A percentile compares a stretch with the other conserved stretches of the same genome.
Evolutionary conservation across 2,888 invertebrate species (phyloP).

Genomic region (Heliconius hortense): DNA sequence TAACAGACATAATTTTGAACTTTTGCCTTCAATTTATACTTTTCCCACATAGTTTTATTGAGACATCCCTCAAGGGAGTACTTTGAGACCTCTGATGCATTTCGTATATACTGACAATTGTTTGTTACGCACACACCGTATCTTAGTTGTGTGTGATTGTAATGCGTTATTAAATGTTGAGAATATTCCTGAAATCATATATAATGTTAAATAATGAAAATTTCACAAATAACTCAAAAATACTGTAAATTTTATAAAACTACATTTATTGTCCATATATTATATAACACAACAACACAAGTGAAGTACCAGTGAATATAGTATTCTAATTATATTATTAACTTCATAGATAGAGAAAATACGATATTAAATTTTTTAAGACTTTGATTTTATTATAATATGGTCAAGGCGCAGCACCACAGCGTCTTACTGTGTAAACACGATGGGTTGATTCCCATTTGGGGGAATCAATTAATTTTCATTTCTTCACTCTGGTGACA

Average conservation of each 20-base stretch:
- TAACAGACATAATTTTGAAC: constrained; percentile 41
- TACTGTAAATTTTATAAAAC: background rate
- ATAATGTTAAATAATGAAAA: background rate
- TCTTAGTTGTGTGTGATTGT: constrained; percentile 65
- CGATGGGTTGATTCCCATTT: no score
- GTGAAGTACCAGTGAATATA: no score
- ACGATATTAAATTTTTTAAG: no score
- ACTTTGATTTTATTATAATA: no score
- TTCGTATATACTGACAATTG: constrained; percentile 51
- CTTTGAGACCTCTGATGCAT: constrained; percentile 47
- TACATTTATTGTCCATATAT: background rate
- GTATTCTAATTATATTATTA: no score
- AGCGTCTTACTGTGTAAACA: no score
- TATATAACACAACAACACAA: no score
- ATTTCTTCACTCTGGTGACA: no score
- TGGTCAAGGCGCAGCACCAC: no score
- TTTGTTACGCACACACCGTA: constrained; percentile 62
- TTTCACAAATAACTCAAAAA: background rate
- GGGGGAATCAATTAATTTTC: no score
- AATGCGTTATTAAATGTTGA: constrained; percentile 60
- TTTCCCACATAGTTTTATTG: constrained; percentile 56
- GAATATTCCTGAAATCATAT: constrained; percentile 60
- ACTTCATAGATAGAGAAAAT: no score
- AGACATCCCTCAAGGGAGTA: constrained; percentile 60
- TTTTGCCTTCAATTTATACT: constrained; percentile 56